A percentile compares a stretch with the other conserved stretches of the same genome.
Evolutionary conservation across 2,113 vertebrate species (phyloP).

Genomic region (Lates calcarifer): DNA sequence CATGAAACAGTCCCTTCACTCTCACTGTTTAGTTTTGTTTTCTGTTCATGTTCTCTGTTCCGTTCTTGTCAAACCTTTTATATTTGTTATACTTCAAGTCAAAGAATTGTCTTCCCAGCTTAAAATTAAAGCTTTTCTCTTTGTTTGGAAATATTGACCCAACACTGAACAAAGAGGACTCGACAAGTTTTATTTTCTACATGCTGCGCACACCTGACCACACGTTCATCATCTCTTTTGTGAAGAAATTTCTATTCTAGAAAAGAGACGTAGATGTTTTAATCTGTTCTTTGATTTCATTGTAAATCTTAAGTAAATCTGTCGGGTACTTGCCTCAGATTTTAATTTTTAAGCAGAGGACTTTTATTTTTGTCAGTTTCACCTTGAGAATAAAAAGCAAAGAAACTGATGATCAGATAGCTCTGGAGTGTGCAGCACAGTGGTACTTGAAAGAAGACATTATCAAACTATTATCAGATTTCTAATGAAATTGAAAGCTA

Average conservation of each 20-base stretch:
- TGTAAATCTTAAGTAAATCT: not conserved
- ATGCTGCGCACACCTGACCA: not conserved
- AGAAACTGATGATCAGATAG: not conserved
- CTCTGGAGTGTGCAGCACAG: not conserved
- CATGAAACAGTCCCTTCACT: slow-evolving; percentile 47
- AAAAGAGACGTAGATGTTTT: too few species aligned
- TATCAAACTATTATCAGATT: not conserved
- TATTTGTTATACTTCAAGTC: slow-evolving; percentile 57
- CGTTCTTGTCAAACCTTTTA: slow-evolving; percentile 39
- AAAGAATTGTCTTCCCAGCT: slow-evolving; percentile 61
- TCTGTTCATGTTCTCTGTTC: slow-evolving; percentile 26
- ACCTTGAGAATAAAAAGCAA: not conserved
- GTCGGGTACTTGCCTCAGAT: not conserved
- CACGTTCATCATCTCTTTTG: not conserved
- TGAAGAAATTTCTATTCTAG: not conserved
- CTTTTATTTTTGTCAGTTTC: not conserved
- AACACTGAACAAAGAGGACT: not conserved
- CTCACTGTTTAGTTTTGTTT: slow-evolving; percentile 13
- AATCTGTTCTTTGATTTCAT: not conserved
- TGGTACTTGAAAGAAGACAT: not conserved
- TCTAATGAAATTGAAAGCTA: not conserved
- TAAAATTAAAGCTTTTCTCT: slow-evolving; percentile 59
- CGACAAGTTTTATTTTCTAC: not conserved
- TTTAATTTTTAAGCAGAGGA: not conserved
- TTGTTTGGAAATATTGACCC: slow-evolving; percentile 26